Base-by-base conservation (phyloP, 1,140 invertebrate species). In the Drosophila tristis region DNA sequence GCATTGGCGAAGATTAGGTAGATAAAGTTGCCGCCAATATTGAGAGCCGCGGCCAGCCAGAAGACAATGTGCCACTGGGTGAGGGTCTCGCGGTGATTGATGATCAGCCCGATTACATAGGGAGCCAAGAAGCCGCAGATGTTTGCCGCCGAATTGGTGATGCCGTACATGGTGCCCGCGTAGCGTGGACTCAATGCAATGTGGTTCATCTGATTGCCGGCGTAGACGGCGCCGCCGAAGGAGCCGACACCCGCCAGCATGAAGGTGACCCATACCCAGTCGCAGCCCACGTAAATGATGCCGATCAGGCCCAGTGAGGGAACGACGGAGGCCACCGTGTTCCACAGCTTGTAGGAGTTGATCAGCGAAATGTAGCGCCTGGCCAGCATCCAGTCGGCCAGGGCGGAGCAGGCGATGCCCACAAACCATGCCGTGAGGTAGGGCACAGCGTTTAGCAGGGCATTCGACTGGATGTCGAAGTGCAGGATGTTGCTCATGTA, bases 401-500 rank as follows among this genome's bases (percentile, higher is more conserved):
- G 93, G 13, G 95, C 94, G 72, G 95, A 96, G 51, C 95, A 94
- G 8, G 94, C 74, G 43, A 96, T 94, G 45, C 95, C 96, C 51
- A 94, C 93, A 57, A 95, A 93, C 96, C 96, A 96, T 54, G 87
- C 60, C 3, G 94, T 94, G 0, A 97, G 82, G 79, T 98, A 98
- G 0, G 97, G 97, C 9, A 98, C 84, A 0, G 97, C 95, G 2
- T 96, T 96, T 35, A 97, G 89, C 48, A 96, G 80, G 0, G 97
- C 96, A 86, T 97, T 96, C 95, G 95, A 93, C 91, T 97, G 94
- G 53, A 99, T 96, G 80, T 98, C 94, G 78, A 97, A 98, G 90
- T 98, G 96, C 45, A 99, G 93, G 64, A 98, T 97, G 92, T 97
- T 95, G 74, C 96, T 96, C 96, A 99, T 97, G 84, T 98, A 99